A percentile compares a stretch with the other conserved stretches of the same genome.
Evolutionary conservation across 2,113 vertebrate species (phyloP).

Genomic region (Tricholaema leucomelas): DNA sequence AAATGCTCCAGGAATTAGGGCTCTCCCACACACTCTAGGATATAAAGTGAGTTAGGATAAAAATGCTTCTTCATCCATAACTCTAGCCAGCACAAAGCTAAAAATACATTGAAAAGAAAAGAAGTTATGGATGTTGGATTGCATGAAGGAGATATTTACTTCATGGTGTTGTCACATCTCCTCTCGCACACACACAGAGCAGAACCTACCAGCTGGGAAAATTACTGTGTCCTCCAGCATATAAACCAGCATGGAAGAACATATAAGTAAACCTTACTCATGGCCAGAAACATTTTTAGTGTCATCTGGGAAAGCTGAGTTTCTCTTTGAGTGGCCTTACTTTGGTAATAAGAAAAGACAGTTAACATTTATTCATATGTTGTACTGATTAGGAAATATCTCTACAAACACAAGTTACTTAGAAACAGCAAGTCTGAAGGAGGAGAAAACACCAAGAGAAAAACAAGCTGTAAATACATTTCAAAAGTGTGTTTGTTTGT

Average conservation of each 20-base stretch:
- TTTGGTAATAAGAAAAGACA: slow-evolving; percentile 78
- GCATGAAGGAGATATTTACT: not conserved
- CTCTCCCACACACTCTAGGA: not conserved
- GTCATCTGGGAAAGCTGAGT: not conserved
- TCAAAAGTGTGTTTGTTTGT: slow-evolving; percentile 68
- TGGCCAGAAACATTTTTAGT: not conserved
- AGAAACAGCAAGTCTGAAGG: slow-evolving; percentile 84
- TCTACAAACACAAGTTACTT: slow-evolving; percentile 88
- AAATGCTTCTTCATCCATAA: not conserved
- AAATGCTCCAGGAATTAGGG: not conserved
- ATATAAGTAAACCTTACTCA: slow-evolving; percentile 22
- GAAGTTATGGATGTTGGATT: not conserved
- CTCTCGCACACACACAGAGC: not conserved
- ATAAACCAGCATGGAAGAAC: not conserved
- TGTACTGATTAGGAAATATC: slow-evolving; percentile 84
- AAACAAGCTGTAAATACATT: slow-evolving; percentile 80
- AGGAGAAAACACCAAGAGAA: slow-evolving; percentile 82
- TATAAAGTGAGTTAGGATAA: not conserved
- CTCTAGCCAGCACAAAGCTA: not conserved
- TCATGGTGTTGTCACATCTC: not conserved
- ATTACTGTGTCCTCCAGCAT: not conserved
- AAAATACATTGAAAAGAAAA: not conserved
- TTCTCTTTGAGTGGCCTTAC: slow-evolving; percentile 82
- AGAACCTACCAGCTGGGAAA: not conserved
- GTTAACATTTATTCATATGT: slow-evolving; percentile 84